Conservation (phyloP, 2,888 invertebrate species). For the Bruchidius siliquastri region DNA sequence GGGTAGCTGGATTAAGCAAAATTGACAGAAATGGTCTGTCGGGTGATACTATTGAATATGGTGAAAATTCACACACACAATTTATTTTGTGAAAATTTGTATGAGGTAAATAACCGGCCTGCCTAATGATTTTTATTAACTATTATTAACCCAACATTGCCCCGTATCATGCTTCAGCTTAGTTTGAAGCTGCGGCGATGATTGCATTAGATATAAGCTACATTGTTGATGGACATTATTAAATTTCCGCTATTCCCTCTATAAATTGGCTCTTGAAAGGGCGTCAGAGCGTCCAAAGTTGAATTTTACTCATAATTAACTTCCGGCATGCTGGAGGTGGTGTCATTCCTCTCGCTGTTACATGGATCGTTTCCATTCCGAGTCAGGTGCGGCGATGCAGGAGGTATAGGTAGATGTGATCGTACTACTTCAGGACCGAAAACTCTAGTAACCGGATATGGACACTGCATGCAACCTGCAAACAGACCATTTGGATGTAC, state of each 20-base stretch:
- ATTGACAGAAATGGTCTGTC: no score
- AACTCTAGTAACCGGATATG: no score
- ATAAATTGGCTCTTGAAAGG: not conserved
- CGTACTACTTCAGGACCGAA: no score
- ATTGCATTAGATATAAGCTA: not conserved
- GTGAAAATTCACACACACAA: no score
- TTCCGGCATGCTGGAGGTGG: not conserved
- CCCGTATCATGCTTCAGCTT: not conserved
- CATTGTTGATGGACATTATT: not conserved
- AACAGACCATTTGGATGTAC: no score
- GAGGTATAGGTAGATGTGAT: no score
- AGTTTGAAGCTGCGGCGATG: not conserved
- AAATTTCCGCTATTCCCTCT: not conserved
- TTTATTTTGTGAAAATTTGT: no score
- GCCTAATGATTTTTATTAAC: no score
- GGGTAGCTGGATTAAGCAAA: no score
- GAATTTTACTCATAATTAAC: not conserved
- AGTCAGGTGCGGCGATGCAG: not conserved
- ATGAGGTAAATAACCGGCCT: no score
- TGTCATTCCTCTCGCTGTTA: not conserved
- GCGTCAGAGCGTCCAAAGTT: not conserved
- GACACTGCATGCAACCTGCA: no score
- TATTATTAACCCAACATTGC: not conserved
- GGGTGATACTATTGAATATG: no score
- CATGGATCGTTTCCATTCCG: not conserved